These are phyloP conservation scores for Aphidius ervi DNA, from an alignment of 1,140 invertebrate genomes.

Conservation along the genomic window DNA sequence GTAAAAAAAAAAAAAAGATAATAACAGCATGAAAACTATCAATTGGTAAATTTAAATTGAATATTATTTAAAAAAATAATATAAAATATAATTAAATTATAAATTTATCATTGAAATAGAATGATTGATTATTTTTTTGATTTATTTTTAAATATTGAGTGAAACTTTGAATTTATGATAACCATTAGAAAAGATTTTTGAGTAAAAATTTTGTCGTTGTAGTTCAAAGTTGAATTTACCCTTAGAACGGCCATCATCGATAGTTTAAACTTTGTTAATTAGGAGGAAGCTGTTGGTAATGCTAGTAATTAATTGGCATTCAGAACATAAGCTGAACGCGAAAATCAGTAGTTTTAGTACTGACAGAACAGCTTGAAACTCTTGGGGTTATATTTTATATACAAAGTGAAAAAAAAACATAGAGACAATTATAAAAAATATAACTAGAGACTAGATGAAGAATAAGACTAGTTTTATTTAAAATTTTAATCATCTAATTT, in stretches of 20 bases:
- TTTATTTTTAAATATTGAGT: not conserved
- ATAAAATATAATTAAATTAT: no score
- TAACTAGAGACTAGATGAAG: no score
- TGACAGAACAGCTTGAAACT: conserved; percentile 23
- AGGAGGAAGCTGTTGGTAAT: conserved; percentile 43
- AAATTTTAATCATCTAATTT: no score
- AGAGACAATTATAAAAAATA: no score
- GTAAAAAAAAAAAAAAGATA: no score
- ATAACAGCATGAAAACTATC: no score
- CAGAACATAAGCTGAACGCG: conserved; percentile 30
- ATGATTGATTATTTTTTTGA: no score
- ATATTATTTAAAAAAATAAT: no score
- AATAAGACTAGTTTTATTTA: no score
- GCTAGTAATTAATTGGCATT: conserved; percentile 45
- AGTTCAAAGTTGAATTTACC: not conserved
- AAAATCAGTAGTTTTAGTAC: conserved; percentile 15
- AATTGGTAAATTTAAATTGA: no score
- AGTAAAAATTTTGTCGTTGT: conserved; percentile 1
- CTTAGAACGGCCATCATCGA: conserved; percentile 36
- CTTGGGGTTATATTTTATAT: not conserved
- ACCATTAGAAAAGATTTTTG: not conserved
- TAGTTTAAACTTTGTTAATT: conserved; percentile 48
- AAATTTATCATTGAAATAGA: no score
- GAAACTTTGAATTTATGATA: not conserved
- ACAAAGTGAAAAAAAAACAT: no score